Evolutionary conservation across 2,113 vertebrate genomes (phyloP), one percentile per base, ranked within the genome.

Genomic region (Oceanites oceanicus): DNA sequence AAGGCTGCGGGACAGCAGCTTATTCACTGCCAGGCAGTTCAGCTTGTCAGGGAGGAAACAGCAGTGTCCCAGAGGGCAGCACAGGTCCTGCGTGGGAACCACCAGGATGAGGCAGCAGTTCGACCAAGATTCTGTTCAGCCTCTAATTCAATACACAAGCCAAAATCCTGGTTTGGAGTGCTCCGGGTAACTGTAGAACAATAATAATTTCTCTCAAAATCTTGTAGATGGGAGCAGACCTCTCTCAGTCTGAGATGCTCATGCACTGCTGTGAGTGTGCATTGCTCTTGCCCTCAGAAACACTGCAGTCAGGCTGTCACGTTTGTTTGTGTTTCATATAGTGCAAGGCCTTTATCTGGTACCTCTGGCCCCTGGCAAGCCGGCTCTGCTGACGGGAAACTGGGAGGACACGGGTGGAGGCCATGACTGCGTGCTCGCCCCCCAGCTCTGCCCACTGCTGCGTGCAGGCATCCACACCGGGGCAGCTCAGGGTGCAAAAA

Each of bases 381-480:
- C 0, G 2, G 27, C n/a, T 49, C 42, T n/a, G 45, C 20, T 22
- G 62, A 11, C 30, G 21, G 59, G 34, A 62, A 45, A 10, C 0
- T 9, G 19, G 14, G n/a, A 76, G n/a, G 44, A 25, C 30, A 4
- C 0, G 1, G 19, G 13, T 17, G 13, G 23, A 26, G 20, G 70
- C 8, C 3, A 2, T 23, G 40, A 10, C 26, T 7, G 21, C 2
- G 0, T 4, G 15, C 25, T 61, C 1, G 1, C 9, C 11, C 22
- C 42, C 10, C 44, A 29, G 42, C 38, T 20, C 74, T 47, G 23
- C 36, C 42, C 1, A 1, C 22, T 10, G 47, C 14, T 20, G 32
- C 5, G 23, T 44, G 13, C 15, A 49, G 52, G 15, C 7, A 1
- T 38, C 29, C 63, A 34, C 26, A 23, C 29, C 0, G 2, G 42